phyloP scores from a whole-genome alignment of 2,888 invertebrate genomes.

The Metallyticus violacea region DNA sequence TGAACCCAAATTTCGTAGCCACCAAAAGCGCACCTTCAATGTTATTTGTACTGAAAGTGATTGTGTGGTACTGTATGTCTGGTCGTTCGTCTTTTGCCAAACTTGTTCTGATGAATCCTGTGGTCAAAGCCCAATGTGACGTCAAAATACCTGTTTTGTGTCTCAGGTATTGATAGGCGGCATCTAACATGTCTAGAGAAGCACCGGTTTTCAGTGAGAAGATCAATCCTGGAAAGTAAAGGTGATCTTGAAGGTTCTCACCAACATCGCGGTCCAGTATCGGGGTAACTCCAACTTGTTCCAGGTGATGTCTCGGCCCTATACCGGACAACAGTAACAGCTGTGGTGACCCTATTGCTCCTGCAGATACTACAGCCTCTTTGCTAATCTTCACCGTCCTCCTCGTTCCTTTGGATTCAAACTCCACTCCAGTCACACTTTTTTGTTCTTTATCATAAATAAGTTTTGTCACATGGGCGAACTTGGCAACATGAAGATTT shows the following conservation, averaged over 20 bases:
- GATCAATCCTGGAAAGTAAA: too few species aligned
- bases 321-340: constrained; percentile 15
- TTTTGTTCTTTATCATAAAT: constrained; percentile 56
- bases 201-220: too few species aligned
- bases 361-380: constrained; percentile 2
- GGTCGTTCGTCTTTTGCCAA: too few species aligned
- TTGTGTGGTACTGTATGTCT: not conserved
- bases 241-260: not conserved
- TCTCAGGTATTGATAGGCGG: too few species aligned
- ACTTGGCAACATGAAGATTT: constrained; percentile 62
- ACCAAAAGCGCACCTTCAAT: not conserved
- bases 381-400: not conserved
- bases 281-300: not conserved
- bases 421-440: constrained; percentile 58
- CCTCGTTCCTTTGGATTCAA: constrained; percentile 49
- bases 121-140: too few species aligned
- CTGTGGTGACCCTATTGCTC: constrained; percentile 5
- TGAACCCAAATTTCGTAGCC: constrained; percentile 43
- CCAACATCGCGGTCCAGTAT: not conserved
- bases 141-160: too few species aligned
- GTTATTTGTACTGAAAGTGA: not conserved
- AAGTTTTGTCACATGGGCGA: constrained; percentile 58
- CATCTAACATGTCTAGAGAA: too few species aligned
- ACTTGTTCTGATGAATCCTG: too few species aligned
- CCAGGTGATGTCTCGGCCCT: not conserved